Evolutionary conservation across 1,140 invertebrate species (phyloP).

Genomic region (Solen grandis): DNA sequence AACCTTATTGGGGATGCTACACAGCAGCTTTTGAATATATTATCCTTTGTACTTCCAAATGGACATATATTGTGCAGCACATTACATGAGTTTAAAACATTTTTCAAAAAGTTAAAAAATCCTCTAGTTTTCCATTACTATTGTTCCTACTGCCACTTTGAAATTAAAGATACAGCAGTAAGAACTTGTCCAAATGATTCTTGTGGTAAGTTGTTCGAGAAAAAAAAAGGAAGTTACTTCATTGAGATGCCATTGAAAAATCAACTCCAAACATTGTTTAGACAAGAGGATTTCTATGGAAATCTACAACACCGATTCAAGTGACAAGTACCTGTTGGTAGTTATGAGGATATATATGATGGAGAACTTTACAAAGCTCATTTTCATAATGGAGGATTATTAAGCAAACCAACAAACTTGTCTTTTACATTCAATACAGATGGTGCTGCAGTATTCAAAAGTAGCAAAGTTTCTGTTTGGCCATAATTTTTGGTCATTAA

Average conservation of each 20-base stretch:
- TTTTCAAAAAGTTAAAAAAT: too few relatives aligned
- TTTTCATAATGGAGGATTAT: constrained; percentile 10
- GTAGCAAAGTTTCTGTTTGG: constrained; percentile 47
- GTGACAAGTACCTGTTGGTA: not conserved
- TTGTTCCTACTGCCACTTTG: not conserved
- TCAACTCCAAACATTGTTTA: not conserved
- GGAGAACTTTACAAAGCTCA: constrained; percentile 9
- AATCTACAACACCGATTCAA: constrained; percentile 1
- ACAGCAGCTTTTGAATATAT: too few relatives aligned
- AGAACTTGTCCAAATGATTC: not conserved
- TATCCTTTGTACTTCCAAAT: too few relatives aligned
- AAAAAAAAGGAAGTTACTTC: not conserved
- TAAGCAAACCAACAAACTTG: too few relatives aligned
- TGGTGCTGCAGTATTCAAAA: too few relatives aligned
- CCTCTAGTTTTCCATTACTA: not conserved
- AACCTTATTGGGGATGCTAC: too few relatives aligned
- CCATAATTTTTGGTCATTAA: constrained; percentile 52
- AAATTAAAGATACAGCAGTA: not conserved
- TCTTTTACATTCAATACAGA: too few relatives aligned
- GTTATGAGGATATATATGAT: constrained; percentile 43
- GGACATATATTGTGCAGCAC: too few relatives aligned
- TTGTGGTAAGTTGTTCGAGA: not conserved
- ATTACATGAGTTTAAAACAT: too few relatives aligned
- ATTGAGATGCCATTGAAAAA: too few relatives aligned
- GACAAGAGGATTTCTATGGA: not conserved